These are phyloP conservation scores for Cataglyphis rosenhaueri DNA, from an alignment of 2,888 invertebrate species.

Conservation along the genomic window DNA sequence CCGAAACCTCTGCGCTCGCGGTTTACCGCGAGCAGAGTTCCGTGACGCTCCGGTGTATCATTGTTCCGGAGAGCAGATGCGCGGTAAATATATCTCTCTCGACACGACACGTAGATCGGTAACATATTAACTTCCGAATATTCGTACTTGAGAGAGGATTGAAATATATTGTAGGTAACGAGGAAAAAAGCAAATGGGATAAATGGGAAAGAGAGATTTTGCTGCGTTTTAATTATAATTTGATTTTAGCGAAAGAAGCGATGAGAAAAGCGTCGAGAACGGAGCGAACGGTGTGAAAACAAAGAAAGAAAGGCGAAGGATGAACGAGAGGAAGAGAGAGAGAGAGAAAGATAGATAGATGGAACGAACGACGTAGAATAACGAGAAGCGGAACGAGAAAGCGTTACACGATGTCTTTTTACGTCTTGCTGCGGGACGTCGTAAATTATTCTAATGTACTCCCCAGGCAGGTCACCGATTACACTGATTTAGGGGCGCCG, in stretches of 20 bases:
- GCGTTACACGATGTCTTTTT: constrained; percentile 71
- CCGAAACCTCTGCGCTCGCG: constrained; percentile 47
- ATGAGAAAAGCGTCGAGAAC: neutral
- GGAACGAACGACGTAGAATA: constrained; percentile 39
- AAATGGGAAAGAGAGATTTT: neutral
- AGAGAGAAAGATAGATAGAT: constrained; percentile 10
- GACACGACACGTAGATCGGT: neutral
- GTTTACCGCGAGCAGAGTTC: constrained; percentile 25
- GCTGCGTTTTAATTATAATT: constrained; percentile 13
- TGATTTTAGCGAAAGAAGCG: neutral
- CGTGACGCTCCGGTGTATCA: constrained; percentile 36
- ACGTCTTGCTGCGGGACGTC: constrained; percentile 69
- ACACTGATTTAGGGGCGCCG: constrained; percentile 82
- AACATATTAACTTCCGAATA: constrained; percentile 10
- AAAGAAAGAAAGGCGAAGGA: neutral
- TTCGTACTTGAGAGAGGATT: neutral
- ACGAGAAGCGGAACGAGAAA: constrained; percentile 57
- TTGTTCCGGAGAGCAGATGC: constrained; percentile 22
- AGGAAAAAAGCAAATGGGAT: neutral
- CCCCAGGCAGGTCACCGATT: constrained; percentile 81
- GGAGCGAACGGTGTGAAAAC: neutral
- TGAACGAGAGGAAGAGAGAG: neutral
- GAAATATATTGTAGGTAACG: neutral
- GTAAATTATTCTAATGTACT: constrained; percentile 83
- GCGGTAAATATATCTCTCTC: constrained; percentile 25